phyloP scores from a whole-genome alignment of 2,888 invertebrate genomes.

The Elegia similella region DNA sequence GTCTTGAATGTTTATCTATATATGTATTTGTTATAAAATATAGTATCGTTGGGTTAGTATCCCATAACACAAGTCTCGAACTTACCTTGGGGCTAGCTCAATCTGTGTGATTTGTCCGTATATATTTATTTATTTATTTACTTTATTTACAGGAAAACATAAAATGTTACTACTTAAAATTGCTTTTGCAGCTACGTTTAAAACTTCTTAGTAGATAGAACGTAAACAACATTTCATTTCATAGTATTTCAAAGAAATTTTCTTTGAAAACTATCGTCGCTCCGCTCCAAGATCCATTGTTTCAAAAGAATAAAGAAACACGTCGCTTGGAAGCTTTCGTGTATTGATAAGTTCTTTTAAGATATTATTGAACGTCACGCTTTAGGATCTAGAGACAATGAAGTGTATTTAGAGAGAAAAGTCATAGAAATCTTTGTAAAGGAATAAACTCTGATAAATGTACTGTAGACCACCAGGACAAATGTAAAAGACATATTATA shows the following conservation, averaged over 20 bases:
- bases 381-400: background rate
- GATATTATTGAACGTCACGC: slow-evolving; percentile 1
- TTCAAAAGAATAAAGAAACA: slow-evolving; percentile 7
- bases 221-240: slow-evolving; percentile 1
- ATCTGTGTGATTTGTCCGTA: no score
- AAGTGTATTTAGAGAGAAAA: background rate
- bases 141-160: no score
- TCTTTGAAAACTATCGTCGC: background rate
- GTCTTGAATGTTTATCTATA: no score
- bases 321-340: background rate
- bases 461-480: no score
- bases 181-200: background rate
- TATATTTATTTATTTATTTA: no score
- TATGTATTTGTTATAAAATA: no score
- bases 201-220: background rate
- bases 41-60: no score
- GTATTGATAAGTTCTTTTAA: background rate
- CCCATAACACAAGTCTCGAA: no score
- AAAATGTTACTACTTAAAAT: no score
- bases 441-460: no score
- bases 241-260: background rate
- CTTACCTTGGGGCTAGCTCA: no score
- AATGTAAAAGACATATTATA: no score
- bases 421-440: background rate
- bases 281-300: slow-evolving; percentile 4